Evolutionary conservation across 2,888 invertebrate species (phyloP), one percentile per base, ranked within the genome.

Genomic region (Eupeodes latifasciatus): DNA sequence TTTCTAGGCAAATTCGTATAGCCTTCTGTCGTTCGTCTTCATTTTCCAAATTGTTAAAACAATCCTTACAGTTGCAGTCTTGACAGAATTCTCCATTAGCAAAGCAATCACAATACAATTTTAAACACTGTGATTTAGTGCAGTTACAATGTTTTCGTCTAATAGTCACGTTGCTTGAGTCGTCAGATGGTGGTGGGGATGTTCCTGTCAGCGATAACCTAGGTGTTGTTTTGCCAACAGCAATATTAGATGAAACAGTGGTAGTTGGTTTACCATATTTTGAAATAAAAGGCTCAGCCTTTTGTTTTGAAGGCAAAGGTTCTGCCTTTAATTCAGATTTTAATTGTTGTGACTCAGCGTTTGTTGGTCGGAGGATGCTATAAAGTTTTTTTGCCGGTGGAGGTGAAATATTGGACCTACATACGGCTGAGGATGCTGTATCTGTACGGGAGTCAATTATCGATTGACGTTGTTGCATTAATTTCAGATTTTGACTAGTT

Each of bases 31-130:
- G 94, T 90, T 98, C 97, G 91, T 98, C 98, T 93, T 99, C 99
- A 92, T 98, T 98, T 85, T 97, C 97, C 90, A 99, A 94, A 94
- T 99, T 99, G 92, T 99, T 99, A 91, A 96, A 98, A 93, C 99
- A 99, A 94, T 99, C 98, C 93, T 96, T 97, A 94, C 99, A 99
- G 93, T 99, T 99, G 94, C 99, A 99, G 93, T 96, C 96, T 93
- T 98, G 97, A 94, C 99, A 99, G 94, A 99, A 99, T 94, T 99
- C 99, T 5, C 99, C 99, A 94, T 99, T 99, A 5, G 99, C 99
- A 95, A 99, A 99, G 93, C 99, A 99, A 93, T 99, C 99, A 94
- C 99, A 99, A 93, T 99, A 99, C 94, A 99, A 94, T 94, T 99
- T 99, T 88, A 99, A 95, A 92, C 99, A 99, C 93, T 99, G 99